A percentile compares a stretch with the other conserved stretches of the same genome.
phyloP scores from a whole-genome alignment of 2,113 vertebrate genomes.

The Clarias gariepinus region DNA sequence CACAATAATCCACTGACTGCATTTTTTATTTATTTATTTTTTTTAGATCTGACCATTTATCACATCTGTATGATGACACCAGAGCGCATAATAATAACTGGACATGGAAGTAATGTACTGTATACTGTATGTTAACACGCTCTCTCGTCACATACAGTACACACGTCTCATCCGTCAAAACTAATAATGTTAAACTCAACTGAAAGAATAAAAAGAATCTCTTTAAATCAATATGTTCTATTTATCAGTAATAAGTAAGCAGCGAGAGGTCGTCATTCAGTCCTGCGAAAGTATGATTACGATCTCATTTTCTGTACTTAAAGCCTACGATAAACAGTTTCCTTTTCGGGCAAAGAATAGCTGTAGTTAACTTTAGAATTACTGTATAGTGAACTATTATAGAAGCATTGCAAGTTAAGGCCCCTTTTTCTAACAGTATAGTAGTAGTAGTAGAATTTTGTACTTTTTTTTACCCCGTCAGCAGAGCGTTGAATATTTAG shows the following conservation, averaged over 20 bases:
- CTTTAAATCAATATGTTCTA: background rate
- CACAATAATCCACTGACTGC: background rate
- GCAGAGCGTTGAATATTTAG: background rate
- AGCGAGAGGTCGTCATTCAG: background rate
- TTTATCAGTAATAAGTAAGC: background rate
- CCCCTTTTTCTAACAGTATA: background rate
- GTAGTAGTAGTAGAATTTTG: background rate
- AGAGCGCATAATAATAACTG: background rate
- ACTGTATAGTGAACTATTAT: background rate
- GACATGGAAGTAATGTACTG: background rate
- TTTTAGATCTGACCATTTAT: background rate
- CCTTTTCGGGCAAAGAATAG: background rate
- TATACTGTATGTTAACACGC: background rate
- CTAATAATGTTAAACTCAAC: background rate
- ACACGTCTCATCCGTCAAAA: background rate
- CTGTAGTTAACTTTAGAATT: background rate
- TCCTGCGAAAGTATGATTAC: background rate
- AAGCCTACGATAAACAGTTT: background rate
- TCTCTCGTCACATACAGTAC: background rate
- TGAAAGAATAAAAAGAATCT: background rate
- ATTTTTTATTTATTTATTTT: background rate
- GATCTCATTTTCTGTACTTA: background rate
- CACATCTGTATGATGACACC: background rate
- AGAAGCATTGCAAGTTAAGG: background rate
- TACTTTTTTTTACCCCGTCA: background rate